phyloP scores from a whole-genome alignment of 2,797 vertebrate genomes.

The Anguilla marmorata region DNA sequence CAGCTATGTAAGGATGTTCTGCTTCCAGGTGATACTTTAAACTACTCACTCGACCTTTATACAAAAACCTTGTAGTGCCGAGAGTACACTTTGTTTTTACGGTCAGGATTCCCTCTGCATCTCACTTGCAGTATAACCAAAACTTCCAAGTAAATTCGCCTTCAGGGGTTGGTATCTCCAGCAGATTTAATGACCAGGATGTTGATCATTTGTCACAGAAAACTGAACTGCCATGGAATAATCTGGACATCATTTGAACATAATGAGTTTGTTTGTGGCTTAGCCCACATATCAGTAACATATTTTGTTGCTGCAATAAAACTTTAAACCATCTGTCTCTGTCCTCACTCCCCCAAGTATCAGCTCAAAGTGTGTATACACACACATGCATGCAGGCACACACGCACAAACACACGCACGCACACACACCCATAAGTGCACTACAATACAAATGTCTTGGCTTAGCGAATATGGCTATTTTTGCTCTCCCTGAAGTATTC shows the following conservation, averaged over 20 bases:
- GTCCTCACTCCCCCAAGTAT: not conserved
- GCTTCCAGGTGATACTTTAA: not conserved
- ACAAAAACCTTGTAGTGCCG: no score
- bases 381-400: not conserved
- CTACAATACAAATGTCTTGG: not conserved
- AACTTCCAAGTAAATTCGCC: not conserved
- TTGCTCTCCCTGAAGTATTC: not conserved
- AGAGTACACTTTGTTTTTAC: no score
- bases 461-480: not conserved
- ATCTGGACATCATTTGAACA: not conserved
- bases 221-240: not conserved
- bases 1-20: not conserved
- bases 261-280: slow-evolving; percentile 1
- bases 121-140: no score
- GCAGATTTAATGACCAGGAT: not conserved
- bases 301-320: not conserved
- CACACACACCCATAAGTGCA: not conserved
- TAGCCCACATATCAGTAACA: not conserved
- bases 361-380: not conserved
- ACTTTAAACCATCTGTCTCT: not conserved
- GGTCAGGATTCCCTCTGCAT: not conserved
- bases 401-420: not conserved
- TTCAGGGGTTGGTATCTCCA: not conserved
- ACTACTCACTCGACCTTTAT: no score
- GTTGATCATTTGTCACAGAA: not conserved